Evolutionary conservation across 2,113 vertebrate genomes (phyloP), one percentile per base, ranked within the genome.

Genomic region (Ameiurus melas): DNA sequence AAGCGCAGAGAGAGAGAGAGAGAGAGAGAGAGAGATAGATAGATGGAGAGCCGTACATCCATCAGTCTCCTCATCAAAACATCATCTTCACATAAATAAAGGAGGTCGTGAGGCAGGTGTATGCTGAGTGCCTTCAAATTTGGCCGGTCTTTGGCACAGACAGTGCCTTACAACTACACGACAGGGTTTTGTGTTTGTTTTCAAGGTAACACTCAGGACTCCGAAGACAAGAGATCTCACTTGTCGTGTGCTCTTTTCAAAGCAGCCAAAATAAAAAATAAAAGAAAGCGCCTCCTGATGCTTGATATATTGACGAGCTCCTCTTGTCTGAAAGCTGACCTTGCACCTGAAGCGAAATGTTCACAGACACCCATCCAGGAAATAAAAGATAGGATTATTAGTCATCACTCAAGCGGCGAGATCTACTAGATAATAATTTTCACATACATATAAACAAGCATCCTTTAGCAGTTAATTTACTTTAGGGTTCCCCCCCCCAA

Each of bases 241-340:
- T 68, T 84, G 83, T 20, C 33, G 83, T 85, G 86, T 60, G 82
- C 57, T 51, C 53, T 80, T 87, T 85, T 73, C 75, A 71, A 82
- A 87, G 43, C 51, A 57, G 86, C 73, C 85, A 85, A 85, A 88
- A 91, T 87, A 81, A 87, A 90, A 47, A n/a, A n/a, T n/a, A n/a
- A n/a, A n/a, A n/a, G n/a, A n/a, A 84, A 89, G 58, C 43, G 10
- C 75, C 33, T 79, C 51, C 12, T 77, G 53, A 33, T 39, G 80
- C 90, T 92, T 91, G 64, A 90, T 91, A 89, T 88, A 90, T 91
- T 30, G 89, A 90, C 71, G n/a, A 68, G 84, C 68, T 88, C 86
- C 91, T 90, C 83, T 92, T 90, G 86, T 90, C 83, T 90, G 84
- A 88, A 89, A 90, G 85, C 90, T 90, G 91, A 90, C 71, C 90